A percentile compares a stretch with the other conserved stretches of the same genome.
Conservation (phyloP, 2,888 invertebrate species). For the Nasonovia ribisnigri region DNA sequence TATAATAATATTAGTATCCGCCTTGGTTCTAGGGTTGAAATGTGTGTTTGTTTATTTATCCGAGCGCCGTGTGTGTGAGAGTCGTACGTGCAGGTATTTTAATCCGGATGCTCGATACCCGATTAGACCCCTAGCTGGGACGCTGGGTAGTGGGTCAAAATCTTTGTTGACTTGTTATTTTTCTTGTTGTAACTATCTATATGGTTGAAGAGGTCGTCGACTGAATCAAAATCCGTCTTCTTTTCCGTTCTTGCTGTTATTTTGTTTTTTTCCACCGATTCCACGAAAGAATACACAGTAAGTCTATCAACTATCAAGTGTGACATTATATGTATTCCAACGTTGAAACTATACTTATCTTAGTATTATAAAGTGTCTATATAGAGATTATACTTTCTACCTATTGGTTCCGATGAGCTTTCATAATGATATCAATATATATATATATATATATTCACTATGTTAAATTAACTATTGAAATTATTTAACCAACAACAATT, state of each 20-base stretch:
- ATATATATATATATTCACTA: too few species aligned
- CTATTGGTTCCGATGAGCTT: too few species aligned
- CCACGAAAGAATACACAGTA: background rate
- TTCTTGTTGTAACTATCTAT: background rate
- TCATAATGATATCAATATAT: too few species aligned
- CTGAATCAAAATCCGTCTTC: background rate
- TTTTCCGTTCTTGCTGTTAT: background rate
- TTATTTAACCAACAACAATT: too few species aligned
- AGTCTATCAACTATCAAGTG: too few species aligned
- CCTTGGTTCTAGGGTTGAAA: background rate
- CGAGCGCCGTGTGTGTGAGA: background rate
- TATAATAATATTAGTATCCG: background rate
- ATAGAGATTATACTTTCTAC: too few species aligned
- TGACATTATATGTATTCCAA: background rate
- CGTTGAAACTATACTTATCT: background rate
- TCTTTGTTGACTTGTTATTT: background rate
- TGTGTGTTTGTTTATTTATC: background rate
- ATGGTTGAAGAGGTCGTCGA: background rate
- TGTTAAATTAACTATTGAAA: too few species aligned
- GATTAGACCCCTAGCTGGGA: background rate
- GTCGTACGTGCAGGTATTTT: background rate
- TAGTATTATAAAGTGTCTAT: background rate
- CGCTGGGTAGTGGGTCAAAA: background rate
- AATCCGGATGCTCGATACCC: background rate
- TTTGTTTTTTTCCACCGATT: background rate